These are phyloP conservation scores for Adela reaumurella DNA, from an alignment of 2,888 invertebrate species.

Conservation along the genomic window DNA sequence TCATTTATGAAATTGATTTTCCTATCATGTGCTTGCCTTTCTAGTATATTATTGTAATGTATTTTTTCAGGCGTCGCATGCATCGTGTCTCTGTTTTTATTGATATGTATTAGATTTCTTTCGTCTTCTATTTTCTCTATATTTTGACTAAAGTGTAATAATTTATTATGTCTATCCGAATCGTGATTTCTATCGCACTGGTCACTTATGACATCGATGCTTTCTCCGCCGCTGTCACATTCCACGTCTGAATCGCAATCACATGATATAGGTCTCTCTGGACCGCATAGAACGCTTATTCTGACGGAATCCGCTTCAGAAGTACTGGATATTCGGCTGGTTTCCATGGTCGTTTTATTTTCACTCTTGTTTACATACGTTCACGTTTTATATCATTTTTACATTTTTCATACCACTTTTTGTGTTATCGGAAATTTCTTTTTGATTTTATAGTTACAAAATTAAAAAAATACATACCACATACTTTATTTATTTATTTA, in stretches of 20 bases:
- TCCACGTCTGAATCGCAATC: slow-evolving; percentile 35
- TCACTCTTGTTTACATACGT: not conserved
- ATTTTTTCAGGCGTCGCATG: no score
- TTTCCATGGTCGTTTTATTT: slow-evolving; percentile 24
- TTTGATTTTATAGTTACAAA: no score
- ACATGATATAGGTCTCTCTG: slow-evolving; percentile 18
- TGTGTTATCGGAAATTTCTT: no score
- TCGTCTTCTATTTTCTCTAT: no score
- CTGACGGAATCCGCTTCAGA: slow-evolving; percentile 28
- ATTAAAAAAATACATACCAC: no score
- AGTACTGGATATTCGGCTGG: slow-evolving; percentile 41
- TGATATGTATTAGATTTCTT: no score
- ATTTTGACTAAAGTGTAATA: no score
- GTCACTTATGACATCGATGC: slow-evolving; percentile 46
- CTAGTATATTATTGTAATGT: no score
- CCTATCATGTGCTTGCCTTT: no score
- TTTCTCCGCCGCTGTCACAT: slow-evolving; percentile 46
- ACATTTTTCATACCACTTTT: no score
- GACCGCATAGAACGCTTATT: slow-evolving; percentile 16
- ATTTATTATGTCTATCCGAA: slow-evolving; percentile 15
- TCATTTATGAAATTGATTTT: not conserved
- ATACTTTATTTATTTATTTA: no score
- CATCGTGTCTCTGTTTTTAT: no score
- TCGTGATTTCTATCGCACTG: slow-evolving; percentile 26
- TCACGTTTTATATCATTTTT: not conserved